A percentile compares a stretch with the other conserved stretches of the same genome.
Conservation (phyloP, 2,797 vertebrate genomes). For the Ciconia nigra region DNA sequence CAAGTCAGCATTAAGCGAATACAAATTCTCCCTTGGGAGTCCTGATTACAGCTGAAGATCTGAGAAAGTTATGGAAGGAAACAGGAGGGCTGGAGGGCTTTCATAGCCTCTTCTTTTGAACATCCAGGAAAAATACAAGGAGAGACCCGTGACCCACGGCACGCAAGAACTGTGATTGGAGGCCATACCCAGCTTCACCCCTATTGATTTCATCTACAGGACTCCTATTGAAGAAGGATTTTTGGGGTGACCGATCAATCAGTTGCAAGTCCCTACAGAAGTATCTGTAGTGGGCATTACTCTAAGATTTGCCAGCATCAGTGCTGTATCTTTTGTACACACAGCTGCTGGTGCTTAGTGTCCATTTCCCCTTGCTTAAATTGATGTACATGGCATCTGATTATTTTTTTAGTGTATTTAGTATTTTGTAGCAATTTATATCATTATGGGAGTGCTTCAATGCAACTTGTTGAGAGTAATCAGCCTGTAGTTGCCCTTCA, state of each 20-base stretch:
- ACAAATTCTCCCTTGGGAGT: not conserved
- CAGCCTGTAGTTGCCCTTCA: not conserved
- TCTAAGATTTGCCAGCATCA: not conserved
- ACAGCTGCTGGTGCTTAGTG: not conserved
- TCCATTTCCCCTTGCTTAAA: not conserved
- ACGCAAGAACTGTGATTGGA: not conserved
- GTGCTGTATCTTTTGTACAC: not conserved
- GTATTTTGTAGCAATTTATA: not conserved
- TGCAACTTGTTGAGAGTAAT: not conserved
- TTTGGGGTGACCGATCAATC: not conserved
- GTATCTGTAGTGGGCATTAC: not conserved
- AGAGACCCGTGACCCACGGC: not conserved
- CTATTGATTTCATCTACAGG: not conserved
- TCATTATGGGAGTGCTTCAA: not conserved
- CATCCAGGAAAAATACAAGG: not conserved
- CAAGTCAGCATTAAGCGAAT: slow-evolving; percentile 2
- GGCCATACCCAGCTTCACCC: not conserved
- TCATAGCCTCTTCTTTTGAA: not conserved
- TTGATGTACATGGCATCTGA: not conserved
- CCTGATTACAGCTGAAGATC: not conserved
- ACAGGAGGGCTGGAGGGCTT: not conserved
- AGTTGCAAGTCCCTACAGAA: not conserved
- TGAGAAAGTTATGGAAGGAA: not conserved
- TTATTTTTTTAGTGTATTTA: not conserved
- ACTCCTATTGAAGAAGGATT: not conserved